Conservation (phyloP, 2,888 invertebrate genomes). For the Synanthedon tipuliformis region DNA sequence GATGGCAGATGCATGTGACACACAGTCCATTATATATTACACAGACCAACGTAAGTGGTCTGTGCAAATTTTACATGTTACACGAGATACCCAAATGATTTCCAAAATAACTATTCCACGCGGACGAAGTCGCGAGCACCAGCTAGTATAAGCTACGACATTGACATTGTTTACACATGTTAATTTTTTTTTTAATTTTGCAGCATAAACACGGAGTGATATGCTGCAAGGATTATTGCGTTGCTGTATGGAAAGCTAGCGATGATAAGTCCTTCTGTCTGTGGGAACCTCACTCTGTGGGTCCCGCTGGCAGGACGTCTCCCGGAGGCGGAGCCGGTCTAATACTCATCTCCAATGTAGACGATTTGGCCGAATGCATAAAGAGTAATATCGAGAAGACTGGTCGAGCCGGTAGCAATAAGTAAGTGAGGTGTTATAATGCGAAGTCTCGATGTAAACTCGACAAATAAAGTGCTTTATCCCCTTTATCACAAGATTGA, state of each 20-base stretch:
- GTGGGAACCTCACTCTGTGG: slow-evolving; percentile 51
- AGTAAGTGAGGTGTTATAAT: slow-evolving; percentile 20
- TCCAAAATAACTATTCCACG: too few relatives aligned
- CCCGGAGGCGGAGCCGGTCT: slow-evolving; percentile 39
- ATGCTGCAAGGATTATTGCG: slow-evolving; percentile 52
- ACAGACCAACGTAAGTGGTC: too few relatives aligned
- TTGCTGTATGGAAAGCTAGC: slow-evolving; percentile 34
- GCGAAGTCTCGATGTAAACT: too few relatives aligned
- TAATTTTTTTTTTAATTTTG: background rate
- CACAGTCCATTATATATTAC: too few relatives aligned
- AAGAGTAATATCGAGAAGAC: slow-evolving; percentile 29
- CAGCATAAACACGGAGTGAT: slow-evolving; percentile 46
- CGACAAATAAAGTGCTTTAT: too few relatives aligned
- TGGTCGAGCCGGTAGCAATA: slow-evolving; percentile 34
- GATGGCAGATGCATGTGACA: too few relatives aligned
- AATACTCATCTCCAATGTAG: slow-evolving; percentile 27
- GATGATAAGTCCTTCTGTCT: slow-evolving; percentile 32
- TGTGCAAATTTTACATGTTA: too few relatives aligned
- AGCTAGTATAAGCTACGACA: too few relatives aligned
- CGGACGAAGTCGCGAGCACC: too few relatives aligned
- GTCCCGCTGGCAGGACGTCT: slow-evolving; percentile 33
- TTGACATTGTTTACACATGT: too few relatives aligned
- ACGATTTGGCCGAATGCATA: slow-evolving; percentile 35
- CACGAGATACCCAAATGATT: too few relatives aligned
- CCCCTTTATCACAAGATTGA: too few relatives aligned